Conservation (phyloP, 2,113 vertebrate genomes). For the Cisticola juncidis region DNA sequence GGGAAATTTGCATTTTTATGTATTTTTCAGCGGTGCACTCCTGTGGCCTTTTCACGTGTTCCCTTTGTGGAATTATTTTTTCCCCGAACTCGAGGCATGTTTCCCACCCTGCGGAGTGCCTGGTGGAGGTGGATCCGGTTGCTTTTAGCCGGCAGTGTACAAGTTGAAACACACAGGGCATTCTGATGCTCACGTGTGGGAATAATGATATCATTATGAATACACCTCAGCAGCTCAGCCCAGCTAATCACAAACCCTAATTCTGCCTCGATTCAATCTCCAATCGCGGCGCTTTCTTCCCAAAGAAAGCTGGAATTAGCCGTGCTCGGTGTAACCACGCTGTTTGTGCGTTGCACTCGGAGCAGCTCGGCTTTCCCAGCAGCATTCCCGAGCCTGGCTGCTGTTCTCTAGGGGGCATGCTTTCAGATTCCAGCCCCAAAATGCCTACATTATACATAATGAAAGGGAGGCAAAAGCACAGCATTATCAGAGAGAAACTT, state of each 20-base stretch:
- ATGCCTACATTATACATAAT: slow-evolving; percentile 15
- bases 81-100: neutral
- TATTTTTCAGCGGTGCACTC: slow-evolving; percentile 70
- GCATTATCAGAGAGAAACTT: slow-evolving; percentile 53
- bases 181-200: neutral
- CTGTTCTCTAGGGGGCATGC: slow-evolving; percentile 43
- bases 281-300: slow-evolving; percentile 50
- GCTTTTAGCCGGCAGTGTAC: neutral
- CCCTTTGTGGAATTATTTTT: slow-evolving; percentile 56
- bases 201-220: slow-evolving; percentile 68
- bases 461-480: slow-evolving; percentile 13
- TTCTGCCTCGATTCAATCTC: slow-evolving; percentile 68
- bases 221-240: slow-evolving; percentile 63
- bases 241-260: slow-evolving; percentile 73
- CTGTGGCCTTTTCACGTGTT: slow-evolving; percentile 68
- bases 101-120: slow-evolving; percentile 41
- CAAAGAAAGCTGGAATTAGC: slow-evolving; percentile 66
- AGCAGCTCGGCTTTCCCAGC: slow-evolving; percentile 46
- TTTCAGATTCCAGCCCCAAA: slow-evolving; percentile 10
- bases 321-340: slow-evolving; percentile 23
- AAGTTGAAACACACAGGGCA: slow-evolving; percentile 4
- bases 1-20: slow-evolving; percentile 81
- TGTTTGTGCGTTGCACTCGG: slow-evolving; percentile 24
- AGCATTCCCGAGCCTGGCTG: neutral
- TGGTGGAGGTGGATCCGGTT: slow-evolving; percentile 34